Percentiles rank a stretch among this genome's conserved stretches.
phyloP scores from a whole-genome alignment of 2,113 vertebrate genomes.

The Carassius gibelio region DNA sequence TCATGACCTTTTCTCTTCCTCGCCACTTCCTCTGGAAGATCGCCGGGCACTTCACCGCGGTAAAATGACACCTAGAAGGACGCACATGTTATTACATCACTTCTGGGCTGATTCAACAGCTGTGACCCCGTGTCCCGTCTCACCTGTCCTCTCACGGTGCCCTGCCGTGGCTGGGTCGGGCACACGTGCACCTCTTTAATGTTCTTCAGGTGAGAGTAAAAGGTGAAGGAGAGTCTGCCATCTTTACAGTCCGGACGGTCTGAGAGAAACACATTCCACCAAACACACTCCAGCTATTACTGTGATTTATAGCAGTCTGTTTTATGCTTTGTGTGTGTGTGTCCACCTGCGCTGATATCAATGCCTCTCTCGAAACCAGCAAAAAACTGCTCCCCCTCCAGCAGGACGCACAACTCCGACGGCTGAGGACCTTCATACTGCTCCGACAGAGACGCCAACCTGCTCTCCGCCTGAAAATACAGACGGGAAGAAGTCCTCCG shows the following conservation, averaged over 20 bases:
- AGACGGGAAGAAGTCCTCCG: background rate
- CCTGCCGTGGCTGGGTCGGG: conserved; percentile 75
- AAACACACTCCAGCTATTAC: too few species aligned
- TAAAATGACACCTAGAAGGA: conserved; percentile 91
- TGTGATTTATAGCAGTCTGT: background rate
- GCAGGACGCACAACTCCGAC: conserved; percentile 89
- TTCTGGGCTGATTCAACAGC: background rate
- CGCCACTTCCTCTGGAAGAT: conserved; percentile 82
- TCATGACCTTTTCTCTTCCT: conserved; percentile 82
- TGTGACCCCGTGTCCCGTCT: conserved; percentile 29
- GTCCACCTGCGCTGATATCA: conserved; percentile 82
- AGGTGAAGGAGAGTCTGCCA: conserved; percentile 86
- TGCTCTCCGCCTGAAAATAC: conserved; percentile 77
- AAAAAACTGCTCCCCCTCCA: conserved; percentile 96
- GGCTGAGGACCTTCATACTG: conserved; percentile 91
- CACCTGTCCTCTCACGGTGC: conserved; percentile 91
- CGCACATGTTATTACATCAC: background rate
- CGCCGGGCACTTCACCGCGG: conserved; percentile 81
- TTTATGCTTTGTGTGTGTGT: background rate
- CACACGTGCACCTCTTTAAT: conserved; percentile 91
- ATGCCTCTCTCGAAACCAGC: conserved; percentile 93
- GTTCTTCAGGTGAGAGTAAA: conserved; percentile 93
- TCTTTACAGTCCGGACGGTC: conserved; percentile 89
- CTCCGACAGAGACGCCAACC: conserved; percentile 79
- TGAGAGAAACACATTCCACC: conserved; percentile 58